A percentile compares a stretch with the other conserved stretches of the same genome.
These are phyloP conservation scores for Selenia dentaria DNA, from an alignment of 2,888 invertebrate genomes.

Conservation along the genomic window DNA sequence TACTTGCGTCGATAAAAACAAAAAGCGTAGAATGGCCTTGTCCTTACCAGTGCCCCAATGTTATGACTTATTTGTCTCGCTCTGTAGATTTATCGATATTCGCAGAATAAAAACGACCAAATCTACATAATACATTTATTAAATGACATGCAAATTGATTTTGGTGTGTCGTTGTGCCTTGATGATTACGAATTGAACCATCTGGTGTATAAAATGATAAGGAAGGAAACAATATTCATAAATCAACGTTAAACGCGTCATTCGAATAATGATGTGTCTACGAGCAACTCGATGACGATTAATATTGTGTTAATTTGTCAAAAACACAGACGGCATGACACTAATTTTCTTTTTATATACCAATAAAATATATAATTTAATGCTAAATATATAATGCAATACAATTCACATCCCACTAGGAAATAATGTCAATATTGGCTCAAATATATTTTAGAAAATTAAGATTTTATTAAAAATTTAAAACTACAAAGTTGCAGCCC, in stretches of 20 bases:
- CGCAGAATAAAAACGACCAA: constrained; percentile 63
- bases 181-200: constrained; percentile 55
- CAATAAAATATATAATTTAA: constrained; percentile 29
- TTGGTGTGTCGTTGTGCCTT: constrained; percentile 36
- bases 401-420: constrained; percentile 18
- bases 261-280: constrained; percentile 33
- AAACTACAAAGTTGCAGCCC: constrained; percentile 29
- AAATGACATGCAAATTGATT: constrained; percentile 71
- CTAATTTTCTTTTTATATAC: constrained; percentile 19
- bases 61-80: constrained; percentile 82
- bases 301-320: constrained; percentile 39
- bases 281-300: constrained; percentile 31
- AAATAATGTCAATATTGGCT: constrained; percentile 19
- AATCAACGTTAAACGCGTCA: neutral
- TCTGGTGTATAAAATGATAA: constrained; percentile 54
- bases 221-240: constrained; percentile 6
- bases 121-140: constrained; percentile 75
- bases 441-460: constrained; percentile 28
- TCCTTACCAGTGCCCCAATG: constrained; percentile 69
- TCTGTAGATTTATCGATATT: constrained; percentile 70
- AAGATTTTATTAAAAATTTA: constrained; percentile 31
- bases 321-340: constrained; percentile 18
- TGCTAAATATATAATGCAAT: constrained; percentile 22
- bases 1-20: constrained; percentile 61
- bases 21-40: constrained; percentile 50